Base-by-base conservation (phyloP, 2,888 invertebrate genomes). In the Copidosoma aretas region DNA sequence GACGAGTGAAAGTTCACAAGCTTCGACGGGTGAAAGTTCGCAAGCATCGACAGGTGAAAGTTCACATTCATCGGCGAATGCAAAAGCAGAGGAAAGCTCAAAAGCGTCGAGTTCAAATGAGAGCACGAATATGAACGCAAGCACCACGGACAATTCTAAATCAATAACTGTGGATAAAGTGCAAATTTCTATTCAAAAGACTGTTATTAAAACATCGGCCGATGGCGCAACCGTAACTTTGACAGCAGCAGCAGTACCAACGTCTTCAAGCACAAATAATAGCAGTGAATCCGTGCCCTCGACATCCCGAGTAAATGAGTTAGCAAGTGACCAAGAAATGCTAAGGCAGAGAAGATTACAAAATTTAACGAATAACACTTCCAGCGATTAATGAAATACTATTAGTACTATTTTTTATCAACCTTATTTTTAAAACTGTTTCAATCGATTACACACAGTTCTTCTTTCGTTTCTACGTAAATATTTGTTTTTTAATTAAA, bases 331-430 rank as follows among this genome's bases (percentile, higher is more conserved):
- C 80, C 86, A 85, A 70, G 84, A 84, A 68, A 83, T 83, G 73
- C 74, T 93, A 67, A 87, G 93, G 83, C 89, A 91, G 85, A 88
- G 92, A 81, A 88, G 93, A 84, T 86, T 93, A 82, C 90, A 91
- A 85, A 91, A 91, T 85, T 93, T 92, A 73, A 76, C 79, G 58
- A 69, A 22, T 62, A 67, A 70, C 15, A 39, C 67, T 67, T 67
- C 71, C 60, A 46, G 61, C 59, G 68, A 77, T 49, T 77, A 76
- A 68, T 67, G 62, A 22, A 39, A 39, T 22, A n/a, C 32, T 19
- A 12, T 14, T 19, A 2, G 19, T 46, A 52, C 19, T 17, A 12
- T n/a, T 52, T n/a, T 49, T 21, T 19, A 12, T 52, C 22, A 12
- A 21, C 19, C 19, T 19, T 19, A 52, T 5, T 52, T 52, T 8